Percentiles rank a stretch among this genome's conserved stretches.
These are phyloP conservation scores for Acrossocheilus wenchowensis DNA, from an alignment of 2,797 vertebrate genomes.

Conservation along the genomic window DNA sequence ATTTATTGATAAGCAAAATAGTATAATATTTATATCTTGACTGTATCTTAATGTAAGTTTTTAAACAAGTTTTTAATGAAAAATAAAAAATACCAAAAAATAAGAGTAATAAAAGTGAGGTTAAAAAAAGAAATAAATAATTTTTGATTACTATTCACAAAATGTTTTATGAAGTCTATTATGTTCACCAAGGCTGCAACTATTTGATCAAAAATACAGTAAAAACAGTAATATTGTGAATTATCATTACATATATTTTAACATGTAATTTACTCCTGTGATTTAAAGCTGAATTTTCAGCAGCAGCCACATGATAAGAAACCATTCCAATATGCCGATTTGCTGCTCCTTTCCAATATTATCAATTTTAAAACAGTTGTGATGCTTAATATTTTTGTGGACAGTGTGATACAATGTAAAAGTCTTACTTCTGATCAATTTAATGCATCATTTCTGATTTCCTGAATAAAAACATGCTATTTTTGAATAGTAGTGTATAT, in stretches of 20 bases:
- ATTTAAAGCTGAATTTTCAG: not conserved
- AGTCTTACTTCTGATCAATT: not conserved
- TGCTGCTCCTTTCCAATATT: not conserved
- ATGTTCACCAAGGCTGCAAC: not conserved
- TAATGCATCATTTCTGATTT: not conserved
- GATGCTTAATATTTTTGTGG: not conserved
- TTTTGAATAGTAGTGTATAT: not conserved
- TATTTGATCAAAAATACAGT: not conserved
- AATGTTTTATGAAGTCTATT: not conserved
- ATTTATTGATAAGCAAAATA: not conserved
- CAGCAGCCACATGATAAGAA: not conserved
- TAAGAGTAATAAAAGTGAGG: not conserved
- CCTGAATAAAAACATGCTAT: not conserved
- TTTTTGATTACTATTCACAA: not conserved
- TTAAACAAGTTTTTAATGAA: not conserved
- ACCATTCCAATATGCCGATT: not conserved
- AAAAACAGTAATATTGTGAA: not conserved
- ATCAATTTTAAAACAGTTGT: not conserved
- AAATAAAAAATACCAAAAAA: not conserved
- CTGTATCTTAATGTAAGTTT: not conserved
- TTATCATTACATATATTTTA: not conserved
- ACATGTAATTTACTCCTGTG: not conserved
- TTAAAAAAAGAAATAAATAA: not conserved
- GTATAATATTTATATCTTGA: not conserved
- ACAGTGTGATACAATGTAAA: not conserved